Evolutionary conservation across 2,113 vertebrate species (phyloP), one percentile per base, ranked within the genome.

Genomic region (Macquaria ambigua): DNA sequence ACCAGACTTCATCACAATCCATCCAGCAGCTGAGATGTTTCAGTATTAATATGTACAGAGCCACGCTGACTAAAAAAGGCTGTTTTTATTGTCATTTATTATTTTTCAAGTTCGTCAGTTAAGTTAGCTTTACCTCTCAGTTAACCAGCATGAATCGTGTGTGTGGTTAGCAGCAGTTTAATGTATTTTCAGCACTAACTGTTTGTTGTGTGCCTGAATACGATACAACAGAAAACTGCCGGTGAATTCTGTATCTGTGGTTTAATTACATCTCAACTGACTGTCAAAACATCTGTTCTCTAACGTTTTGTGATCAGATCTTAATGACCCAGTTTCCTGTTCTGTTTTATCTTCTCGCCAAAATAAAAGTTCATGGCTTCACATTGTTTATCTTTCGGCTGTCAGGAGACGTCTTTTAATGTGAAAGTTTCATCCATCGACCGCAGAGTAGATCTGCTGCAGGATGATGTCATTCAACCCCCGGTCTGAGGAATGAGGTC

Each of bases 401-500:
- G 69, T 83, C 81, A 52, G 48, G 43, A 70, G 50, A 23, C 31
- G n/a, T 11, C 16, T 82, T 41, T 85, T 80, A 50, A 50, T 53
- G 43, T 46, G 64, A 83, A 82, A 16, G 66, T 70, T 72, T 82
- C 46, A 81, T 89, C 89, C 81, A 77, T 82, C 70, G 53, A 90
- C 88, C 85, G 74, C 71, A 71, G 68, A 77, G 66, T 21, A 25
- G 61, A 80, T 58, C 39, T 71, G 70, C 74, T 39, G 55, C 34
- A 81, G 77, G 72, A 72, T 93, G 94, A 93, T 90, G 91, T 93
- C 92, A 94, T 93, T 31, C 77, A 68, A 78, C 52, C 74, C 78
- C 72, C 28, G 50, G 74, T 75, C 91, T 25, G 50, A 85, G 74
- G 87, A 89, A 93, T 93, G 92, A 93, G 94, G 92, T 94, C 91